Conservation (phyloP, 2,797 vertebrate species). For the Sternotherus odoratus region DNA sequence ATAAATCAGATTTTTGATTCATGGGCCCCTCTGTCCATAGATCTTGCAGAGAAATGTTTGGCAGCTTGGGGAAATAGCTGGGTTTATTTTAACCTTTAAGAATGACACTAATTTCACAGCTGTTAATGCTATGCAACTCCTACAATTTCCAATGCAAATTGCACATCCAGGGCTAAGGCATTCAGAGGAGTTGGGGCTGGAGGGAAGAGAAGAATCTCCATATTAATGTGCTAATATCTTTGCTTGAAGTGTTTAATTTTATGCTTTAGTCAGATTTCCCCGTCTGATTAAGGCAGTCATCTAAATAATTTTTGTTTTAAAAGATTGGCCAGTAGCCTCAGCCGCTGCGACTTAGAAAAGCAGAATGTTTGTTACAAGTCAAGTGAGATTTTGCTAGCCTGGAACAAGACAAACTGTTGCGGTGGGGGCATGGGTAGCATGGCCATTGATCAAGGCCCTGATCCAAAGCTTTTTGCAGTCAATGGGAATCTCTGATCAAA, state of each 20-base stretch:
- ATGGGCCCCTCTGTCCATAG: slow-evolving; percentile 36
- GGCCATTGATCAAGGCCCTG: not conserved
- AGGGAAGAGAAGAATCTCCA: slow-evolving; percentile 28
- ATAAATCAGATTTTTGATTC: slow-evolving; percentile 46
- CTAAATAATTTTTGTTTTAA: slow-evolving; percentile 1
- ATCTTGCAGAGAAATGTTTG: slow-evolving; percentile 55
- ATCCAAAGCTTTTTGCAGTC: not conserved
- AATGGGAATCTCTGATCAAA: not conserved
- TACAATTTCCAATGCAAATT: slow-evolving; percentile 71
- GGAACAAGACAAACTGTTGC: accelerated
- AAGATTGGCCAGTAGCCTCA: slow-evolving; percentile 5
- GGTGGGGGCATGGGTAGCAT: not conserved
- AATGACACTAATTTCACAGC: slow-evolving; percentile 75
- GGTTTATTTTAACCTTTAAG: slow-evolving; percentile 74
- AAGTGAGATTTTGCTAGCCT: not conserved
- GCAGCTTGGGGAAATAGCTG: slow-evolving; percentile 62
- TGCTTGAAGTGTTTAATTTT: slow-evolving; percentile 47
- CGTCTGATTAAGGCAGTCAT: slow-evolving; percentile 29
- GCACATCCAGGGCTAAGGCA: slow-evolving; percentile 59
- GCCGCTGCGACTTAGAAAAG: not conserved
- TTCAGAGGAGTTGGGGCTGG: slow-evolving; percentile 11
- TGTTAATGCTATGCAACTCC: slow-evolving; percentile 69
- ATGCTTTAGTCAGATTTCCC: slow-evolving; percentile 51
- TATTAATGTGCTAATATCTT: slow-evolving; percentile 55
- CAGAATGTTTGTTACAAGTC: accelerated